Evolutionary conservation across 2,113 vertebrate genomes (phyloP).

Genomic region (Xiphorhynchus elegans): DNA sequence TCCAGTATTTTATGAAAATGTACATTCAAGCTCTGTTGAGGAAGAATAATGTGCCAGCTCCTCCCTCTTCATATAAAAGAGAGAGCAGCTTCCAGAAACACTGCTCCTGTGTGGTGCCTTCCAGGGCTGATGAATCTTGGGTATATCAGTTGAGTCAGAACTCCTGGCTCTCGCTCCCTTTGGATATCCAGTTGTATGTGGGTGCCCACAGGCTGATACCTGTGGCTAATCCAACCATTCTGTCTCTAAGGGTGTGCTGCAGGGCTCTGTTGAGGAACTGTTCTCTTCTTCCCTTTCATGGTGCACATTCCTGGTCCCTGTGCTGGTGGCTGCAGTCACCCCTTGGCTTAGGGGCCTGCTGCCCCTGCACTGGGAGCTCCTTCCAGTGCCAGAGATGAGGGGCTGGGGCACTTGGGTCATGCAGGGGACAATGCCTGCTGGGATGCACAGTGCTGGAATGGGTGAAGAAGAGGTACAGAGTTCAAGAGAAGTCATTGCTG

Average conservation of each 20-base stretch:
- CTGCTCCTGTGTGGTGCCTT: background rate
- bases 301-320: background rate
- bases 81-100: background rate
- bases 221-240: background rate
- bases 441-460: rapidly evolving
- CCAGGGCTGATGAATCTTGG: background rate
- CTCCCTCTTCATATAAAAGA: background rate
- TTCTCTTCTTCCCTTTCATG: rapidly evolving
- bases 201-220: rapidly evolving
- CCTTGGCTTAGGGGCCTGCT: background rate
- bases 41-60: background rate
- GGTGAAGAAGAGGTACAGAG: background rate
- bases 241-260: rapidly evolving
- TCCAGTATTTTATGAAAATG: background rate
- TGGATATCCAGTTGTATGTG: background rate
- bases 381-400: background rate
- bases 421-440: background rate
- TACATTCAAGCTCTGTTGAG: background rate
- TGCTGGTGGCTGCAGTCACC: background rate
- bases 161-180: background rate
- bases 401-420: background rate
- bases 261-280: background rate
- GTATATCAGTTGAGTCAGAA: background rate
- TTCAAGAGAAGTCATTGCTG: background rate
- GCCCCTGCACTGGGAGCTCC: background rate